Evolutionary conservation across 2,888 invertebrate genomes (phyloP).

Genomic region (Crossocerus cetratus): DNA sequence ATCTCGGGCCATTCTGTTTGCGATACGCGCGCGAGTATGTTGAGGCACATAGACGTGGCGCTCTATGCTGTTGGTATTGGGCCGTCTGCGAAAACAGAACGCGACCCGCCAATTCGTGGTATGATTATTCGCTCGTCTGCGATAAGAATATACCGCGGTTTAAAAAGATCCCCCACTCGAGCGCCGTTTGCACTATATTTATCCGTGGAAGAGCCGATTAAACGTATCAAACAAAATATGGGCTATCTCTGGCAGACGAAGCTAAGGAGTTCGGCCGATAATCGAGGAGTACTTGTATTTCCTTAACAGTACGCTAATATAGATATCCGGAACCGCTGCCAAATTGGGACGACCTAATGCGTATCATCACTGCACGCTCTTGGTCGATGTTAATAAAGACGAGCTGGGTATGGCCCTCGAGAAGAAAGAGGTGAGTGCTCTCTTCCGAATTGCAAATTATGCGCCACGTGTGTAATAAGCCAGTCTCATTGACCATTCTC

Average conservation of each 20-base stretch:
- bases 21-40: background rate
- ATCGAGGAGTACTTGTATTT: conserved; percentile 16
- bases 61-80: too few relatives aligned
- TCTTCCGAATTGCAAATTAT: background rate
- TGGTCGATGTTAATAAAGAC: conserved; percentile 90
- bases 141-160: background rate
- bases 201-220: too few relatives aligned
- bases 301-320: conserved; percentile 50
- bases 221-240: conserved; percentile 11
- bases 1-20: too few relatives aligned
- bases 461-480: background rate
- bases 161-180: background rate
- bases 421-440: conserved; percentile 82
- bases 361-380: conserved; percentile 98
- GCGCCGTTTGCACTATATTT: too few relatives aligned
- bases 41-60: background rate
- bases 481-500: background rate
- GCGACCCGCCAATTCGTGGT: background rate
- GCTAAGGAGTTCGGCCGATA: background rate
- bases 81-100: too few relatives aligned
- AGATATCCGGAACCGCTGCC: conserved; percentile 98
- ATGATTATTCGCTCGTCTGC: background rate
- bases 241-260: conserved; percentile 20
- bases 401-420: conserved; percentile 85
- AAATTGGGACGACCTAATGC: conserved; percentile 91